Conservation (phyloP, 1,140 invertebrate genomes). For the Lithobius niger region DNA sequence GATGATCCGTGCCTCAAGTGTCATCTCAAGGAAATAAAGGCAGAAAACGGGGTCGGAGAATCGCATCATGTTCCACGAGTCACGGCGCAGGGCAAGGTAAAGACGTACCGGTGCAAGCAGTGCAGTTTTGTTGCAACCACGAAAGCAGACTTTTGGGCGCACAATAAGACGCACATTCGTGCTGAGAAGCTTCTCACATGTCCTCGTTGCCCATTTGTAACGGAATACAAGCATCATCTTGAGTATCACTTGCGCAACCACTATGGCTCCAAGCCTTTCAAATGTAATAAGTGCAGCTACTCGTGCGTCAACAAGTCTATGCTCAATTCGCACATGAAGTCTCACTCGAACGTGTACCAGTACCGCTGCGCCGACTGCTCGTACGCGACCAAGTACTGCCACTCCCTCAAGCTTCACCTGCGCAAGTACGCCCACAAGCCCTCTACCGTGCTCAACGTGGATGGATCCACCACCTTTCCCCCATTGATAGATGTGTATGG, state of each 20-base stretch:
- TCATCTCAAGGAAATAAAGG: too few species aligned
- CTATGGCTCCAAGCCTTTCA: slow-evolving; percentile 89
- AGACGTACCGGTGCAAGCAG: slow-evolving; percentile 83
- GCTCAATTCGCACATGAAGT: slow-evolving; percentile 97
- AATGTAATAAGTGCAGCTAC: slow-evolving; percentile 82
- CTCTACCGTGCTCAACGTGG: slow-evolving; percentile 68
- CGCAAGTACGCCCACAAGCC: slow-evolving; percentile 81
- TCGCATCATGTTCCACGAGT: slow-evolving; percentile 46
- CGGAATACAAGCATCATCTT: slow-evolving; percentile 96
- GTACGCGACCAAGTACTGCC: slow-evolving; percentile 98
- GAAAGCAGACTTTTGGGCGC: slow-evolving; percentile 87
- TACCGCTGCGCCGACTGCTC: slow-evolving; percentile 87
- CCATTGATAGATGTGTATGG: slow-evolving; percentile 84
- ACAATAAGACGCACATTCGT: slow-evolving; percentile 80
- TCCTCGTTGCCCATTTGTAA: slow-evolving; percentile 88
- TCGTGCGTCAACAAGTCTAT: slow-evolving; percentile 98
- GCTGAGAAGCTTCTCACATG: slow-evolving; percentile 83
- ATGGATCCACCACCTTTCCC: slow-evolving; percentile 70
- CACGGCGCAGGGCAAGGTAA: slow-evolving; percentile 69
- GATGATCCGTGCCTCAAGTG: slow-evolving; percentile 14
- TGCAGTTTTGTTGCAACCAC: slow-evolving; percentile 70
- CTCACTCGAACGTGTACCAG: slow-evolving; percentile 92
- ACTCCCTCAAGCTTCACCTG: slow-evolving; percentile 90
- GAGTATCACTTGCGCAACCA: slow-evolving; percentile 96
- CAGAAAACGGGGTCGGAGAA: too few species aligned